Evolutionary conservation across 2,888 invertebrate genomes (phyloP), one percentile per base, ranked within the genome.

Genomic region (Agriotes lineatus): DNA sequence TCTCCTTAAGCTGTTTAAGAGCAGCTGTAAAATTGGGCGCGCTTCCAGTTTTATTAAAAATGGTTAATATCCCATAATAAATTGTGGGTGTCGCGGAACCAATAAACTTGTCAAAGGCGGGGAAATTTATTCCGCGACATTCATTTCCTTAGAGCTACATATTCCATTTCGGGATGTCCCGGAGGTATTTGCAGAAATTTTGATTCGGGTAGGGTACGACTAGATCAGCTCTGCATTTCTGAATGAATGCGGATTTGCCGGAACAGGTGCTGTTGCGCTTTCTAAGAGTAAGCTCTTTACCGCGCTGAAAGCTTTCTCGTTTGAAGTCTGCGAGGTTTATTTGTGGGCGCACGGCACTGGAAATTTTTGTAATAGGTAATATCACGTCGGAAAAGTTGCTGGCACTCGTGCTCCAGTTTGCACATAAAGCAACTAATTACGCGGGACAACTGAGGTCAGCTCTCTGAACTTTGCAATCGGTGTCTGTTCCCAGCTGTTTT

Each of bases 71-170:
- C 35, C 37, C 18, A 20, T 56, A 35, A 56, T 37, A 56, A 56
- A 56, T 56, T 56, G n/a, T 4, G 37, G 37, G 37, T 56, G 56
- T 56, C 56, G 56, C 56, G n/a, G 19, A 52, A 48, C 48, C 60
- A 60, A 60, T 60, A 60, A 60, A 60, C 60, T 45, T 48, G 60
- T 58, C 60, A 60, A 60, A 44, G 48, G 60, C 22, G 3, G 16
- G 18, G 45, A 60, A 58, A 60, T 60, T 48, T 60, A 60, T 60
- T 48, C 60, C n/a, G 20, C 19, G 35, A n/a, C 19, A 35, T 48
- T 44, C 60, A 60, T 48, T 42, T 58, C 58, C 52, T 52, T 52
- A 52, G 37, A 2, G 56, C 56, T 37, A 44, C 59, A 45, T 59
- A 44, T 59, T 59, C 33, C 44, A 44, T 59, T 59, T 59, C 30